Conservation (phyloP, 2,797 vertebrate genomes). For the Cossypha niveicapilla region DNA sequence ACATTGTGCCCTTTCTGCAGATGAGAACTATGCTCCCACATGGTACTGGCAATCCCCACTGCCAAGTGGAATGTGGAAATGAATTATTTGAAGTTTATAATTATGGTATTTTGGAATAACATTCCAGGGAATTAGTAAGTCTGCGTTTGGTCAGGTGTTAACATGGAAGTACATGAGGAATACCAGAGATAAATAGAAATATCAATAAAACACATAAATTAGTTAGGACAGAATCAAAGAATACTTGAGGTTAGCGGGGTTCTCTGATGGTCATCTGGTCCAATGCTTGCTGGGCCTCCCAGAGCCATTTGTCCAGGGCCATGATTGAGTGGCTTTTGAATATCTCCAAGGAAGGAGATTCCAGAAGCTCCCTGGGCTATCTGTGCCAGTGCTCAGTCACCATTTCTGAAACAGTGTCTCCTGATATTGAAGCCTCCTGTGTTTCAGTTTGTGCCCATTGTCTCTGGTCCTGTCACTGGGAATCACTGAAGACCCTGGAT, state of each 20-base stretch:
- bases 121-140: not conserved
- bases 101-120: not conserved
- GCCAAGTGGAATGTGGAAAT: not conserved
- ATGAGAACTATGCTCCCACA: not conserved
- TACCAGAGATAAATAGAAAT: not conserved
- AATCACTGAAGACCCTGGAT: not conserved
- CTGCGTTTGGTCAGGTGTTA: not conserved
- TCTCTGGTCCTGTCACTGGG: not conserved
- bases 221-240: not conserved
- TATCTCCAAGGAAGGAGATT: not conserved
- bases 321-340: not conserved
- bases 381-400: not conserved
- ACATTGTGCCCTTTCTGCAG: not conserved
- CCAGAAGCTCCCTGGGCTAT: not conserved
- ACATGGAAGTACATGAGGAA: not conserved
- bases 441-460: not conserved
- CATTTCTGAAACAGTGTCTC: not conserved
- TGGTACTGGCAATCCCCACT: not conserved
- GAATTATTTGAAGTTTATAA: not conserved
- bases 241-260: not conserved
- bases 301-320: not conserved
- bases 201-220: not conserved
- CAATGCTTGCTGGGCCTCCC: not conserved
- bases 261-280: not conserved
- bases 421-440: not conserved